Evolutionary conservation across 23 tunicate genomes (phyloP), one percentile per base, ranked within the genome.

Genomic region (Ciona savignyi): DNA sequence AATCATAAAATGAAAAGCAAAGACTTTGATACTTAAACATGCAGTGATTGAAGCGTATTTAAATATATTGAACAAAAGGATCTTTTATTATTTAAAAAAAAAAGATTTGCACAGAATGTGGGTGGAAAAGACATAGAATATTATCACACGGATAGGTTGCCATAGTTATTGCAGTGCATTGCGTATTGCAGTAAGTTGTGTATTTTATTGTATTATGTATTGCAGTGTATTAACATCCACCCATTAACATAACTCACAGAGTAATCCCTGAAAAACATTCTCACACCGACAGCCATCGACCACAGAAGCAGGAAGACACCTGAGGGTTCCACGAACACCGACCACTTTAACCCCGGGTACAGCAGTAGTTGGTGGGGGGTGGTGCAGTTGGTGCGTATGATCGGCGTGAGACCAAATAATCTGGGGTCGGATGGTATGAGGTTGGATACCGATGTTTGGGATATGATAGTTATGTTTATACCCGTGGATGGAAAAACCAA

Each of bases 201-300:
- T n/a, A n/a, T n/a, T n/a, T n/a, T n/a, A n/a, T n/a, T n/a, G n/a
- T n/a, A n/a, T n/a, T n/a, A n/a, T n/a, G n/a, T n/a, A n/a, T n/a
- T n/a, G n/a, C n/a, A n/a, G n/a, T n/a, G n/a, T n/a, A n/a, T n/a
- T n/a, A n/a, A n/a, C 56, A 42, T 15, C 15, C 15, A 42, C 56
- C 15, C 56, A 6, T 42, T 42, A 42, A 42, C 56, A 9, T 42
- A 42, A 6, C 56, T 42, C 15, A 42, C 56, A 9, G 11, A 42
- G 56, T 42, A 42, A 34, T 88, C 89, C 29, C 34, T 20, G 66
- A 48, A 72, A 70, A 75, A 91, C 76, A 80, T 80, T 35, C 83
- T 71, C 20, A 80, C 91, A 4, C 91, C 97, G 32, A 80, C 51
- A 29, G 90, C 97, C 61, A 91, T 31, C 56, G 72, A 60, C 86